phyloP scores from a whole-genome alignment of 1,140 invertebrate species.

The Hypsibius dujardini region DNA sequence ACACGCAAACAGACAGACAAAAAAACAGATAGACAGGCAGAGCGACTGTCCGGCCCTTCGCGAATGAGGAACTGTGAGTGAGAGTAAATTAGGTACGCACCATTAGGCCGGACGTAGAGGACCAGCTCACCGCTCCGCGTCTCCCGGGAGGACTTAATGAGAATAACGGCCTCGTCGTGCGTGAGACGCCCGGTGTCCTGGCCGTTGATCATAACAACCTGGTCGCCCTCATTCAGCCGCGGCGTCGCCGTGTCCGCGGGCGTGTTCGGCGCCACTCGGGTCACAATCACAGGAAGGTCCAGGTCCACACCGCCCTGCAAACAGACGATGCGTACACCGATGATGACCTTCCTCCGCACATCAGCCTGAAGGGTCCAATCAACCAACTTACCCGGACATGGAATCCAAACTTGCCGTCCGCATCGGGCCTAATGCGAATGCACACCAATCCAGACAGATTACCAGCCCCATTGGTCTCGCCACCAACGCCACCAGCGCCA shows the following conservation, averaged over 20 bases:
- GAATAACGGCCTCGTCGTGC: conserved; percentile 54
- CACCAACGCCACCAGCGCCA: too few relatives aligned
- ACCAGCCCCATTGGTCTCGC: conserved; percentile 33
- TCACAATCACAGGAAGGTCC: conserved; percentile 66
- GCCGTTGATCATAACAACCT: conserved; percentile 86
- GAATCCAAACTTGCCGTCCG: conserved; percentile 70
- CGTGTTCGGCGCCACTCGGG: conserved; percentile 73
- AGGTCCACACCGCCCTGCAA: conserved; percentile 56
- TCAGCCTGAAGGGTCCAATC: neutral
- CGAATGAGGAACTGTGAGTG: neutral
- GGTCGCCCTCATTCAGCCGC: conserved; percentile 81
- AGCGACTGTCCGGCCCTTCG: neutral
- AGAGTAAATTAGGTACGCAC: conserved; percentile 36
- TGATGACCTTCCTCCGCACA: too few relatives aligned
- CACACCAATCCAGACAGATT: conserved; percentile 46
- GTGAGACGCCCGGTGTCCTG: conserved; percentile 66
- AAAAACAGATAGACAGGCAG: too few relatives aligned
- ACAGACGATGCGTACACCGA: neutral
- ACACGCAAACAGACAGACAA: too few relatives aligned
- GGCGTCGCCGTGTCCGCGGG: conserved; percentile 71
- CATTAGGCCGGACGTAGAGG: conserved; percentile 72
- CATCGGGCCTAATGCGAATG: conserved; percentile 59
- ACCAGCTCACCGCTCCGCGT: conserved; percentile 54
- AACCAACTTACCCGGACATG: conserved; percentile 52
- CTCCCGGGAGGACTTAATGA: conserved; percentile 46